Evolutionary conservation across 2,888 invertebrate genomes (phyloP).

Genomic region (Chrysolina oricalcia): DNA sequence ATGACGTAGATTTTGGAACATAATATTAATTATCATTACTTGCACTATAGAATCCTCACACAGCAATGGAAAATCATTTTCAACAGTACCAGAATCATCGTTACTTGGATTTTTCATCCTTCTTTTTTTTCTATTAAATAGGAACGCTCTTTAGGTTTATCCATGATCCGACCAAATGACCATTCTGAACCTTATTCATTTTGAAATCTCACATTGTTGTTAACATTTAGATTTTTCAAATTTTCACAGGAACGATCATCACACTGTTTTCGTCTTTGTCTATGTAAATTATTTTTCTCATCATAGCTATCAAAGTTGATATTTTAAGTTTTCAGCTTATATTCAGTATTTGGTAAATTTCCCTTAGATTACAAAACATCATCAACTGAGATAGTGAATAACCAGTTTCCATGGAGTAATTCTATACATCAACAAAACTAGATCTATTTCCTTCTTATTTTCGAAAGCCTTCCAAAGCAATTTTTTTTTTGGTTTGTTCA

Average conservation of each 20-base stretch:
- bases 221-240: background rate
- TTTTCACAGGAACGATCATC: slow-evolving; percentile 14
- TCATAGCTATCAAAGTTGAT: slow-evolving; percentile 14
- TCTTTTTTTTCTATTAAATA: background rate
- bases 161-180: slow-evolving; percentile 4
- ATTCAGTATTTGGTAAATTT: slow-evolving; percentile 77
- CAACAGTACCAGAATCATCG: no score
- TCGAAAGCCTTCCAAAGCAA: slow-evolving; percentile 30
- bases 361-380: slow-evolving; percentile 30
- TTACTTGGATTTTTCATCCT: no score
- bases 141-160: background rate
- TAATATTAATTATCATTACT: no score
- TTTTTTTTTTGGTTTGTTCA: no score
- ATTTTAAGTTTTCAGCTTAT: slow-evolving; percentile 80
- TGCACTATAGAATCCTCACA: no score
- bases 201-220: slow-evolving; percentile 11
- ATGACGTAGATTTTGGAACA: no score
- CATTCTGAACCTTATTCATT: background rate
- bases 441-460: slow-evolving; percentile 36
- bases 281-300: background rate
- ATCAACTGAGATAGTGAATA: slow-evolving; percentile 29
- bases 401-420: slow-evolving; percentile 25
- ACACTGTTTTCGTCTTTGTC: slow-evolving; percentile 15
- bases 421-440: slow-evolving; percentile 39
- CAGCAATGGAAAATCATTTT: no score